Evolutionary conservation across 2,113 vertebrate species (phyloP), one percentile per base, ranked within the genome.

Genomic region (Entosphenus tridentatus): DNA sequence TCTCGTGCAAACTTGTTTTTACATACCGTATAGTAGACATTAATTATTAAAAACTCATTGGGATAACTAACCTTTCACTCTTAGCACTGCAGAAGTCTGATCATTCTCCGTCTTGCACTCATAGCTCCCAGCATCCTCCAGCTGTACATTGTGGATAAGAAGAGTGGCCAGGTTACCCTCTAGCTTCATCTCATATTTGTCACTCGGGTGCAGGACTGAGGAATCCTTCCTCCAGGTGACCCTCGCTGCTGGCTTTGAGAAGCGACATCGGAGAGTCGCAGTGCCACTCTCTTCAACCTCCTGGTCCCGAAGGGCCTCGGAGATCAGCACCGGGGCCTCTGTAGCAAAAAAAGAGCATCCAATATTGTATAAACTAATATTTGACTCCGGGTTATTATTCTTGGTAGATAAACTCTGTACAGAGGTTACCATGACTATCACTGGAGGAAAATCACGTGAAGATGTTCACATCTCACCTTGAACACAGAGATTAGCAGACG

Each of bases 41-140:
- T 21, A 39, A 39, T 39, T 39, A 39, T 39, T 39, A 39, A 39
- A 39, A 39, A 39, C 39, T 7, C 5, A 39, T 39, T 39, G 39
- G 39, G 56, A 17, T 39, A 39, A 39, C 39, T 39, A 39, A 83
- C 83, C 82, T 74, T 79, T 76, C 74, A 84, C 80, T 54, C 72
- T 75, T 72, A 84, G 80, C 69, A 75, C 73, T 68, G 80, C 81
- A n/a, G 76, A 76, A 3, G 78, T 80, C 73, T 69, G 80, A 68
- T 81, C 80, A 74, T 75, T 73, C 71, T 80, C 82, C 14, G 82
- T 81, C 65, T 83, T 80, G 72, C 83, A 84, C 18, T 76, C 79
- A 70, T 83, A 83, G 57, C 80, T 75, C 72, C 81, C 83, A n/a
- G 79, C 71, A 70, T 84, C 81, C 16, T 70, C 72, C 67, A 54